These are phyloP conservation scores for Anhinga anhinga DNA, from an alignment of 2,113 vertebrate species.

Conservation along the genomic window DNA sequence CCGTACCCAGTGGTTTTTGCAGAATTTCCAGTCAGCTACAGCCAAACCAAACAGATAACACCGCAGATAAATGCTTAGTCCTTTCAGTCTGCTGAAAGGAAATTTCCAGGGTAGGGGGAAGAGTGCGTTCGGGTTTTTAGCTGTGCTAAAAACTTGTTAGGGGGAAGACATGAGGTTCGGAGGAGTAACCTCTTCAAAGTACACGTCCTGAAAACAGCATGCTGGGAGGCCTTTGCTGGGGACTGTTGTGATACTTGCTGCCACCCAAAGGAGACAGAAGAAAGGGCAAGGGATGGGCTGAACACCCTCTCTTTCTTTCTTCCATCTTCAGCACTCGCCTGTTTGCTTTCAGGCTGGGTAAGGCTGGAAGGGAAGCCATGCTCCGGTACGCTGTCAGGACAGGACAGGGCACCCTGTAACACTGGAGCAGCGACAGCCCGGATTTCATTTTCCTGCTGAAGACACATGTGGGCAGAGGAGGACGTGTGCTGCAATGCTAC, in stretches of 20 bases:
- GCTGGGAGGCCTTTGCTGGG: background rate
- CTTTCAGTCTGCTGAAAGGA: background rate
- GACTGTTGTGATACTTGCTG: background rate
- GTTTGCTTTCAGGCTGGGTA: background rate
- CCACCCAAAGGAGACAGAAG: background rate
- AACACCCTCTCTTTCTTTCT: background rate
- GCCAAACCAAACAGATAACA: background rate
- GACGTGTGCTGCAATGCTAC: rapidly evolving
- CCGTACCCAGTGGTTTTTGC: background rate
- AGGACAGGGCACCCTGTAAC: background rate
- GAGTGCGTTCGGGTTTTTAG: background rate
- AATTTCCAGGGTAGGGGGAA: background rate
- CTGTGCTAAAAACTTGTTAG: background rate
- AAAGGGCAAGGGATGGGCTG: background rate
- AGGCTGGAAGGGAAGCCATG: background rate
- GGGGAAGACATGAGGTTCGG: background rate
- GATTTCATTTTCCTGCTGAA: background rate
- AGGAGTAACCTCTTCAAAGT: background rate
- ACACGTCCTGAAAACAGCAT: rapidly evolving
- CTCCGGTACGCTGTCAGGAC: background rate
- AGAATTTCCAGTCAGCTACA: background rate
- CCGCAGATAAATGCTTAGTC: background rate
- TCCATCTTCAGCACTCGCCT: background rate
- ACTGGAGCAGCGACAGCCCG: background rate
- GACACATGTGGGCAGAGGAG: background rate